Evolutionary conservation across 2,888 invertebrate genomes (phyloP).

Genomic region (Maniola hyperantus): DNA sequence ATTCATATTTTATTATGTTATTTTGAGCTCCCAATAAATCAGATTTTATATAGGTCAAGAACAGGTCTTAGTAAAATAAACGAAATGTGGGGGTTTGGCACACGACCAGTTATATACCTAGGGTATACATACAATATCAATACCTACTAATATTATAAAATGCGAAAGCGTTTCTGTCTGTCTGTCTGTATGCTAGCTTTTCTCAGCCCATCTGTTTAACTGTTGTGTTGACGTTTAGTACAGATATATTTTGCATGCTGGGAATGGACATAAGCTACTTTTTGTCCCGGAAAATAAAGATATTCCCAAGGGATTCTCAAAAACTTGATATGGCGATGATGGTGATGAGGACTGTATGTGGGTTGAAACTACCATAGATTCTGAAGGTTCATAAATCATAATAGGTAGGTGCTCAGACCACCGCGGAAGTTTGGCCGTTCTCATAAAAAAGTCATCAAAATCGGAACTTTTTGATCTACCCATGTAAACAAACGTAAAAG

Average conservation of each 20-base stretch:
- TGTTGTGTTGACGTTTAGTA: too few relatives aligned
- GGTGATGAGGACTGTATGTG: too few relatives aligned
- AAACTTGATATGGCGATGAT: too few relatives aligned
- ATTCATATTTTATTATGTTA: background rate
- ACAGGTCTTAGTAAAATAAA: slow-evolving; percentile 21
- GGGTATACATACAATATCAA: background rate
- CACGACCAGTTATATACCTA: background rate
- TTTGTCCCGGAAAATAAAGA: background rate
- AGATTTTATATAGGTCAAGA: slow-evolving; percentile 20
- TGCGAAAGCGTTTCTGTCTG: too few relatives aligned
- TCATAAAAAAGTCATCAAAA: slow-evolving; percentile 8
- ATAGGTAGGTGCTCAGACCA: slow-evolving; percentile 5
- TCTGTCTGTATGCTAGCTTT: too few relatives aligned
- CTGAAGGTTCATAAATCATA: background rate
- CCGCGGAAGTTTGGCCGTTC: background rate
- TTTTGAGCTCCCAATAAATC: slow-evolving; percentile 2
- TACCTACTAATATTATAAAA: too few relatives aligned
- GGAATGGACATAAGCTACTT: background rate
- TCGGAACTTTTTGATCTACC: slow-evolving; percentile 13
- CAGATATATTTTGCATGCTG: too few relatives aligned
- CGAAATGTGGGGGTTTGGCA: slow-evolving; percentile 10
- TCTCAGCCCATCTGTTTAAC: too few relatives aligned
- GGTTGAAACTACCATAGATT: too few relatives aligned
- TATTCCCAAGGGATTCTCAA: background rate
- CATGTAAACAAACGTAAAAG: slow-evolving; percentile 19